Evolutionary conservation across 2,797 vertebrate species (phyloP).

Genomic region (Channallabes apus): DNA sequence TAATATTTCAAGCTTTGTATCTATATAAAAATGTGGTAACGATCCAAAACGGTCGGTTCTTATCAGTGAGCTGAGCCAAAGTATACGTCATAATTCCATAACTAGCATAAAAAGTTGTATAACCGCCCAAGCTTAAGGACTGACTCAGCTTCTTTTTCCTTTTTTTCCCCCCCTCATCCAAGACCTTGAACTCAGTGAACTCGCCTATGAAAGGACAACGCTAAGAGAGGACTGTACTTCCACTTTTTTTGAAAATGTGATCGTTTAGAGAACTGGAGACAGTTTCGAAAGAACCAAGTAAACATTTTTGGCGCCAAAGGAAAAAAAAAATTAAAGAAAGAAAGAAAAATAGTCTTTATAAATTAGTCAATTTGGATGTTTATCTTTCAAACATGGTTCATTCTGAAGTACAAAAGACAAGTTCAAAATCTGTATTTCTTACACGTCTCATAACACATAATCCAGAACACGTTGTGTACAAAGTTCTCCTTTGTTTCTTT

Average conservation of each 20-base stretch:
- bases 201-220: too few relatives aligned
- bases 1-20: too few relatives aligned
- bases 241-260: neutral
- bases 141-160: neutral
- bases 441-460: neutral
- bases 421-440: neutral
- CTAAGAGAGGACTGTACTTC: neutral
- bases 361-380: constrained; percentile 3
- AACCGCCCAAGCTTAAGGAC: neutral
- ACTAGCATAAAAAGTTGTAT: neutral
- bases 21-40: neutral
- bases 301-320: neutral
- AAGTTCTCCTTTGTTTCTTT: neutral
- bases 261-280: neutral
- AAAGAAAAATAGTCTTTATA: neutral
- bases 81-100: neutral
- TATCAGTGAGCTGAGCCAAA: neutral
- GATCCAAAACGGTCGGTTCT: neutral
- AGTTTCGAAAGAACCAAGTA: neutral
- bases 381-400: neutral
- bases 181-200: neutral
- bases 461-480: constrained; percentile 14
- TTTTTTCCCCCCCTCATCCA: neutral
- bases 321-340: neutral
- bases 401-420: neutral